Base-by-base conservation (phyloP, 2,113 vertebrate genomes). In the Nibea albiflora region DNA sequence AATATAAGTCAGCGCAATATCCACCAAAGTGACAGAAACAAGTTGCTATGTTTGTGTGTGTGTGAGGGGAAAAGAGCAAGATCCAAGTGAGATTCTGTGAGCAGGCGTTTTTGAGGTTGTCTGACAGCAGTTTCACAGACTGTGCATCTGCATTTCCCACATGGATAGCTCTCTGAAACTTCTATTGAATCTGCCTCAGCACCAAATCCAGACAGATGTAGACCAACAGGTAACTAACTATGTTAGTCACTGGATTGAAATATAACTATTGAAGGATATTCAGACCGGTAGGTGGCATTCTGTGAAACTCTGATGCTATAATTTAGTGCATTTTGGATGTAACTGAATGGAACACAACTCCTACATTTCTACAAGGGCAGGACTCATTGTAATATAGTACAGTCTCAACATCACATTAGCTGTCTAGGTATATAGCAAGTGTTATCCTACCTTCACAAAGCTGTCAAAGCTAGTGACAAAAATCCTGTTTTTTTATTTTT, bases 111-210 rank as follows among this genome's bases (percentile, higher is more conserved):
- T 49, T 3, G 50, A 53, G 42, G 26, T 50, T 46, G 57, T 76
- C 63, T 67, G 58, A 71, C 26, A 54, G 24, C 47, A 60, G 44
- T 46, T 80, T 79, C 42, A 64, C 42, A 46, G 42, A 64, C 69
- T 63, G 60, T 83, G 69, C 31, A 26, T 63, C 62, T 77, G 56
- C 44, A 26, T 60, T 62, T 73, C 47, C 24, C 49, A 62, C 50
- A 62, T 47, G 61, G 31, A 67, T 80, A 64, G 22, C 28, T 71
- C 31, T 52, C 60, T 49, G n/a, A 66, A 65, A 2, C 31, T 46
- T 52, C 2, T 9, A 2, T 46, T 22, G 3, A 42, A 70, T 58
- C 50, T 17, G 17, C 20, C 19, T 70, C 54, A n/a, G 80, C 3
- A 60, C 24, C 46, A 66, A 15, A 76, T 44, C 50, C 22, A 63